These are phyloP conservation scores for Micronisus gabar DNA, from an alignment of 2,113 vertebrate species.

Conservation along the genomic window DNA sequence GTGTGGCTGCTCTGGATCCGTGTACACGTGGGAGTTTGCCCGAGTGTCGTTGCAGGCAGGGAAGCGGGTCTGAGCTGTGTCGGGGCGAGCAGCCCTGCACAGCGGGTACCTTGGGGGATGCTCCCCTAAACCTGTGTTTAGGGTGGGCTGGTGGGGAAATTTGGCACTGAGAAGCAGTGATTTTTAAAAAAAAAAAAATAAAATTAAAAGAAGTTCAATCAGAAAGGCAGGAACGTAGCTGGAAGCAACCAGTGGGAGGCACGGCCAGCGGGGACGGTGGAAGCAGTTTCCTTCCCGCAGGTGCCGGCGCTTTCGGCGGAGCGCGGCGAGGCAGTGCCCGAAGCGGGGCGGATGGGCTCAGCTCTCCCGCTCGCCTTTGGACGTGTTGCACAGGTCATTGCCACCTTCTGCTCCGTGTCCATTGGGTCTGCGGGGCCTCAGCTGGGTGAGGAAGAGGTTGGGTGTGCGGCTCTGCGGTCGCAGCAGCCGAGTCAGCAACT, in stretches of 20 bases:
- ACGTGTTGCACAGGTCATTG: background rate
- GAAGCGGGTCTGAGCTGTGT: background rate
- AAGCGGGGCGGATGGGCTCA: rapidly evolving
- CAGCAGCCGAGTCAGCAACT: rapidly evolving
- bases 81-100: background rate
- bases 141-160: background rate
- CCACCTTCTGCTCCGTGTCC: background rate
- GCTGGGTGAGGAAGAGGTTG: too few species aligned
- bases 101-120: background rate
- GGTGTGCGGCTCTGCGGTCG: background rate
- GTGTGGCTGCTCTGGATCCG: background rate
- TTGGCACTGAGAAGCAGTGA: background rate
- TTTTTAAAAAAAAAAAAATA: background rate
- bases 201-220: background rate
- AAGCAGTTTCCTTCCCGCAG: background rate
- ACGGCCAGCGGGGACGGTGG: rapidly evolving
- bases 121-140: background rate
- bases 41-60: rapidly evolving
- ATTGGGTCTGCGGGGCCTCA: rapidly evolving
- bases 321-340: too few species aligned
- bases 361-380: background rate
- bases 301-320: rapidly evolving
- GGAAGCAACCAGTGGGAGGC: background rate
- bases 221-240: background rate
- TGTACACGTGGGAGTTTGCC: background rate